Conservation (phyloP, 1,140 invertebrate genomes). For the Andricus grossulariae region DNA sequence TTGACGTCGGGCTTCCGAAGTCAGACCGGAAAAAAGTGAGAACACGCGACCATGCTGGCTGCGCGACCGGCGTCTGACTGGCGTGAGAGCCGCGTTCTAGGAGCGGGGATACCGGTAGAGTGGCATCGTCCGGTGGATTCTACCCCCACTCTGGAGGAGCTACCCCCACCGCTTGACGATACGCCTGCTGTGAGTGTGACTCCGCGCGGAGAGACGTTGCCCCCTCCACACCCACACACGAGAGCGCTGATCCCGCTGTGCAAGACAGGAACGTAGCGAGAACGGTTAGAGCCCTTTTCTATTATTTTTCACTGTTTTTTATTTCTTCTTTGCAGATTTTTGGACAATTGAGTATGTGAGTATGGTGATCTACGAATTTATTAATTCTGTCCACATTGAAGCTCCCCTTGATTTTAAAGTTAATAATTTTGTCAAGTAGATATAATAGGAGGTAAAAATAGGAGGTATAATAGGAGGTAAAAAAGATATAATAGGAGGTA, state of each 20-base stretch:
- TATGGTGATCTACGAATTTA: too few relatives aligned
- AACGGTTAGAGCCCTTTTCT: conserved; percentile 20
- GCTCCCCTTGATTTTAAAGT: too few relatives aligned
- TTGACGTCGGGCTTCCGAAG: conserved; percentile 33
- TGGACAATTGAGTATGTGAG: too few relatives aligned
- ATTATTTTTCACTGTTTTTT: conserved; percentile 34
- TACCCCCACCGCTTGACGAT: conserved; percentile 37
- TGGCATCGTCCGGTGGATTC: conserved; percentile 64
- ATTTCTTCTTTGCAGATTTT: background rate
- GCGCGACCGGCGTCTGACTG: conserved; percentile 75
- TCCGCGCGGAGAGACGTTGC: background rate
- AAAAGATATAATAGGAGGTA: too few relatives aligned
- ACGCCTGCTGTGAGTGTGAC: background rate
- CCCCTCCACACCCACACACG: conserved; percentile 32
- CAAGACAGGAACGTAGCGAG: conserved; percentile 40
- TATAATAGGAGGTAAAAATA: too few relatives aligned
- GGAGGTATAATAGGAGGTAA: too few relatives aligned
- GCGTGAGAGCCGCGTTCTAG: conserved; percentile 61
- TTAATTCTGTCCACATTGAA: too few relatives aligned
- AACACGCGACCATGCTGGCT: conserved; percentile 64
- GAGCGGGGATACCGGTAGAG: conserved; percentile 65
- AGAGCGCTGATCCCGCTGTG: conserved; percentile 43
- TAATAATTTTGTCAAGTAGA: too few relatives aligned
- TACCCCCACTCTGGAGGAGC: conserved; percentile 50
- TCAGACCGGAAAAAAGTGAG: conserved; percentile 32